Evolutionary conservation across 2,888 invertebrate genomes (phyloP).

Genomic region (Chrysolina oricalcia): DNA sequence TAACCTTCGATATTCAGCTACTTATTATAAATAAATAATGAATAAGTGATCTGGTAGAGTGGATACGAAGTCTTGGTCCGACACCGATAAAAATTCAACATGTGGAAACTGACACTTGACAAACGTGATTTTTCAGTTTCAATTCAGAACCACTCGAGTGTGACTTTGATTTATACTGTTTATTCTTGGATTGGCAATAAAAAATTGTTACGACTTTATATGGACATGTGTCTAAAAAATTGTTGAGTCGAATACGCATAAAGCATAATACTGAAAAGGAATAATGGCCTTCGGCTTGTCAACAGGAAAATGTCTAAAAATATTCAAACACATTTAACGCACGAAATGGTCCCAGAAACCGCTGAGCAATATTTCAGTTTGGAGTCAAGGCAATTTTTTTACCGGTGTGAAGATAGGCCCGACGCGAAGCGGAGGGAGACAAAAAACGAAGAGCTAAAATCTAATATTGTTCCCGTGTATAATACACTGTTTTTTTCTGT

Average conservation of each 20-base stretch:
- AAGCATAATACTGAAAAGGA: slow-evolving; percentile 24
- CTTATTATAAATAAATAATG: no score
- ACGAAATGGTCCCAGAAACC: not conserved
- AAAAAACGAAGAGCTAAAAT: no score
- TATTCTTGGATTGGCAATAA: slow-evolving; percentile 18
- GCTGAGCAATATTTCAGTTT: not conserved
- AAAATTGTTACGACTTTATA: slow-evolving; percentile 28
- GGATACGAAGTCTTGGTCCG: not conserved
- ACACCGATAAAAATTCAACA: slow-evolving; percentile 2
- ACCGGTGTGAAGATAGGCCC: no score
- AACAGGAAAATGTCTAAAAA: slow-evolving; percentile 12
- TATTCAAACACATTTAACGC: not conserved
- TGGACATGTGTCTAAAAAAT: slow-evolving; percentile 31
- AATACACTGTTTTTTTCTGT: no score
- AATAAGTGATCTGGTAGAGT: not conserved
- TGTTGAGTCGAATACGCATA: slow-evolving; percentile 20
- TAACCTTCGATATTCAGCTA: no score
- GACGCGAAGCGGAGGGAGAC: no score
- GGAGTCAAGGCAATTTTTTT: not conserved
- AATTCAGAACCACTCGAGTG: slow-evolving; percentile 23
- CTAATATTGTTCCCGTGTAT: no score
- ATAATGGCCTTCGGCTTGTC: slow-evolving; percentile 12
- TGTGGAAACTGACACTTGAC: slow-evolving; percentile 17
- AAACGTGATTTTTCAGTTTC: slow-evolving; percentile 22
- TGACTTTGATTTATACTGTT: slow-evolving; percentile 33